Percentiles rank a stretch among this genome's conserved stretches.
Conservation (phyloP, 1,140 invertebrate genomes). For the Drosophila chauvacae region DNA sequence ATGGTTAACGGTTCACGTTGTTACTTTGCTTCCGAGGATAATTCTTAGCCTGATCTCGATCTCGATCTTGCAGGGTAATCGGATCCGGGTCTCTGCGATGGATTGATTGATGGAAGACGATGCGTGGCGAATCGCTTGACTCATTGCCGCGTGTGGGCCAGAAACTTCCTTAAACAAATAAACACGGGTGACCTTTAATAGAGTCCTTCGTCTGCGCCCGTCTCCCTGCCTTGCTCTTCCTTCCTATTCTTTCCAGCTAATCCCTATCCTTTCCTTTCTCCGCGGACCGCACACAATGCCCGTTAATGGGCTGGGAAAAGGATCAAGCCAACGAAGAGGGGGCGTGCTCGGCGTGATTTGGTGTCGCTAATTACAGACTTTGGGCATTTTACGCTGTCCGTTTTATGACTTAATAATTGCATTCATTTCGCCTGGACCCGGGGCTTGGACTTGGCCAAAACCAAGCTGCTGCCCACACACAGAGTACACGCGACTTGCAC, state of each 20-base stretch:
- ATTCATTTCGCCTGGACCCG: constrained; percentile 52
- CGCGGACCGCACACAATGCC: constrained; percentile 66
- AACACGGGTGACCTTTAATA: constrained; percentile 52
- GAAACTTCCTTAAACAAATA: constrained; percentile 74
- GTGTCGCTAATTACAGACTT: constrained; percentile 82
- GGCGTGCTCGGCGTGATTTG: constrained; percentile 71
- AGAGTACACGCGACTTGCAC: constrained; percentile 23
- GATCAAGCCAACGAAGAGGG: constrained; percentile 5
- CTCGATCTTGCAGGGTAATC: constrained; percentile 45
- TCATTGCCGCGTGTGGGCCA: constrained; percentile 60
- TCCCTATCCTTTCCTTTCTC: constrained; percentile 33
- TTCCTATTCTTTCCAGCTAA: constrained; percentile 25
- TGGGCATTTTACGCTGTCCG: constrained; percentile 61
- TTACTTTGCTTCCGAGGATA: constrained; percentile 44
- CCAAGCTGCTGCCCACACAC: constrained; percentile 49
- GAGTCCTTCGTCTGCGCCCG: constrained; percentile 1
- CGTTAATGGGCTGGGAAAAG: constrained; percentile 33
- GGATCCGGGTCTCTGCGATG: constrained; percentile 30
- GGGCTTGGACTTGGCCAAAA: constrained; percentile 35
- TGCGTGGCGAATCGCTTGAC: constrained; percentile 74
- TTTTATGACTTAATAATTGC: constrained; percentile 83
- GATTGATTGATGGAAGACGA: constrained; percentile 68
- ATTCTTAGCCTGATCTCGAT: constrained; percentile 11
- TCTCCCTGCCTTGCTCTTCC: constrained; percentile 17
- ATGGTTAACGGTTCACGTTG: constrained; percentile 74